Evolutionary conservation across 1,140 invertebrate species (phyloP), one percentile per base, ranked within the genome.

Genomic region (Condylostylus longicornis): DNA sequence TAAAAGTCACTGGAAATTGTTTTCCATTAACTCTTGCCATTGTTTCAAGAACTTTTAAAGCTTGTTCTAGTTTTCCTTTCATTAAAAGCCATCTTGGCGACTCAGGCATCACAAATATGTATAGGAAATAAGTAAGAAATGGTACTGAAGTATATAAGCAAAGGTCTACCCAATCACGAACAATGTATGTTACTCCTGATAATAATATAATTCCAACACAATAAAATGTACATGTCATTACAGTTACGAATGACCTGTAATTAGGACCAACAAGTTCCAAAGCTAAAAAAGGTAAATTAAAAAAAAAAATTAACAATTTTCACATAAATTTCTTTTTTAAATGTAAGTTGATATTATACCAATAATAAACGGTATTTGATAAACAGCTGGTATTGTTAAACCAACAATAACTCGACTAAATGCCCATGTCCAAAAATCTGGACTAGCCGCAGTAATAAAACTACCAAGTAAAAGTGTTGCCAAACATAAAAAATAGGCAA

Each of bases 331-430:
- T 5, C 14, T 5, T 18, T 7, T 8, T 27, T 10, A 18, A 3
- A 22, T 38, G n/a, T 35, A 7, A 17, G 22, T 17, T 4, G 4
- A 44, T 52, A n/a, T 2, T 19, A 79, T 68, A 89, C 87, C 84
- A 51, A 91, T 89, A 40, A 91, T 90, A 51, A 90, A 91, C 4
- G 87, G 87, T 57, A 91, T 88, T 66, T 93, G 86, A 62, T 90
- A 91, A n/a, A 90, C 79, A 4, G 85, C 86, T 8, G 86, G 86
- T 47, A 90, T 85, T 1, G 85, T 87, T 1, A 89, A 58, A 13
- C 86, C 87, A 5, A 88, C 83, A 33, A 90, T 67, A 10, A 79
- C 66, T 45, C 84, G 67, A 45, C 78, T 79, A 2, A 69, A 61
- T 1, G 82, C 75, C 82, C 87, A 91, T 29, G 71, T 72, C 74